phyloP scores from a whole-genome alignment of 2,113 vertebrate genomes.

The Murina feae region DNA sequence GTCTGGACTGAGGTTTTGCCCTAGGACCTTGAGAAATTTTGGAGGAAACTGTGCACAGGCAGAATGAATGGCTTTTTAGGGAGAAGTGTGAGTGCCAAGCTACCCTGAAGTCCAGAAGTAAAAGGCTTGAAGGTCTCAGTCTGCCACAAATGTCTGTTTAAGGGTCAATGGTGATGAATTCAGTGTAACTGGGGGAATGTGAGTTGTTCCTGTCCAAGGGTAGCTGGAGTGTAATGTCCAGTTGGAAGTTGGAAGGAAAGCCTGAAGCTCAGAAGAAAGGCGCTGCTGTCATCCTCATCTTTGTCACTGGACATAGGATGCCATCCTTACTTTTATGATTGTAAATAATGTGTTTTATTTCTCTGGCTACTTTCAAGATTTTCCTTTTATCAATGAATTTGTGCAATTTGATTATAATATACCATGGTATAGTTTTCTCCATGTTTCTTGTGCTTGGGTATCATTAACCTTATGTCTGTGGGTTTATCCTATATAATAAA shows the following conservation, averaged over 20 bases:
- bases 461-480: neutral
- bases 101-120: neutral
- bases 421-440: neutral
- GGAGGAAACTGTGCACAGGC: neutral
- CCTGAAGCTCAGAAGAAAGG: neutral
- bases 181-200: neutral
- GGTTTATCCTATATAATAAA: neutral
- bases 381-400: neutral
- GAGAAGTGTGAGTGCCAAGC: neutral
- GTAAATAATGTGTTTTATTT: neutral
- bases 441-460: neutral
- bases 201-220: neutral
- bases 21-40: neutral
- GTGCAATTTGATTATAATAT: neutral
- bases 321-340: neutral
- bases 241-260: neutral
- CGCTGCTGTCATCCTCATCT: neutral
- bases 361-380: neutral
- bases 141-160: neutral
- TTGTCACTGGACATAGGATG: neutral
- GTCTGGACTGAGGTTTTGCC: neutral
- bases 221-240: neutral
- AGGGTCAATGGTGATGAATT: neutral
- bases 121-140: neutral
- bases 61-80: neutral